A percentile compares a stretch with the other conserved stretches of the same genome.
Conservation (phyloP, 37 sponge, comb jelly and placozoan genomes). For the Halisarca cf. caerulea region DNA sequence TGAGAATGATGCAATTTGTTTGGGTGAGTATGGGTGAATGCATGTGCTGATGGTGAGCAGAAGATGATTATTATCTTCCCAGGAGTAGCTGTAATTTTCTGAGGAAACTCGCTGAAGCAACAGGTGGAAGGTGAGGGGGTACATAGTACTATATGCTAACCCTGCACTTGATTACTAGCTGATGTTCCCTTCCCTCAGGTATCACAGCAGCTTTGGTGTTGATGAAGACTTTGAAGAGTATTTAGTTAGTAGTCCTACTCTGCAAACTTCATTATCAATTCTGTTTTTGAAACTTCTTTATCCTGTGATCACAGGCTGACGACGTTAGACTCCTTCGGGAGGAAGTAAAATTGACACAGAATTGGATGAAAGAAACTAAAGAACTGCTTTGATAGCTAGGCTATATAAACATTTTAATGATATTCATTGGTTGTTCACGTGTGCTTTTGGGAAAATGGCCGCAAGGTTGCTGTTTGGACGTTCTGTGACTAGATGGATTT, state of each 20-base stretch:
- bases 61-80: too few relatives aligned
- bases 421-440: slow-evolving; percentile 20
- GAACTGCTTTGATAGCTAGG: background rate
- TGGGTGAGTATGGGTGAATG: background rate
- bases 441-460: background rate
- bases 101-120: background rate
- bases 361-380: background rate
- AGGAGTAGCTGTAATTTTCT: background rate
- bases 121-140: background rate
- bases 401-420: background rate
- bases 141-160: too few relatives aligned
- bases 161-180: too few relatives aligned
- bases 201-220: too few relatives aligned
- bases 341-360: background rate
- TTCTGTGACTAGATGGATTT: background rate
- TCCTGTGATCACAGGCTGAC: background rate
- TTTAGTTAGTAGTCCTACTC: too few relatives aligned
- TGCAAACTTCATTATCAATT: too few relatives aligned
- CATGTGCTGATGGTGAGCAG: too few relatives aligned
- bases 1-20: too few relatives aligned
- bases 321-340: background rate
- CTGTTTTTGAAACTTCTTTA: too few relatives aligned
- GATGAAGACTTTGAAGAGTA: too few relatives aligned
- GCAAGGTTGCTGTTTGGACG: background rate
- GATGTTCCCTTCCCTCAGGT: too few relatives aligned